Percentiles rank a stretch among this genome's conserved stretches.
Conservation (phyloP, 2,113 vertebrate species). For the Ochotona princeps region DNA sequence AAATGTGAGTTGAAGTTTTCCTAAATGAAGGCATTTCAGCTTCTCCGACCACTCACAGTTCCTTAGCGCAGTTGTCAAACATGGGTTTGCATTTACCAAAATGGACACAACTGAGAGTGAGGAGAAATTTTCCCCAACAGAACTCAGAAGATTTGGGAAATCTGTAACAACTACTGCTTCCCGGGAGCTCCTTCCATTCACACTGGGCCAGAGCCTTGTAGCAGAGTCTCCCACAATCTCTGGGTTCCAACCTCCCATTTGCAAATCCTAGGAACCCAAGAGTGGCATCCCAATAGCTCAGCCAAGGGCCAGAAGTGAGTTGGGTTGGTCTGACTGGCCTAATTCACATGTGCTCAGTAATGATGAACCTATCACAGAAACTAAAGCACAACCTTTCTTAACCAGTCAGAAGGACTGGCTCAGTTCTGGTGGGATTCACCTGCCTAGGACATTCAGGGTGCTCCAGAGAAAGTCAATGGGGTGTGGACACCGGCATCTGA, state of each 20-base stretch:
- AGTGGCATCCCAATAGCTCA: background rate
- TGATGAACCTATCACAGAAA: background rate
- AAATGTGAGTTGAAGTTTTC: conserved; percentile 69
- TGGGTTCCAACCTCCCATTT: background rate
- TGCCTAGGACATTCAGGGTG: background rate
- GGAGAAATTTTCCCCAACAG: background rate
- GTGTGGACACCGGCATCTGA: background rate
- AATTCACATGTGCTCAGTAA: background rate
- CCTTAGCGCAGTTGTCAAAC: background rate
- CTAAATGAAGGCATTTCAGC: conserved; percentile 48
- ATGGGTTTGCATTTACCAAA: background rate
- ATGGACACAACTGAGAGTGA: background rate
- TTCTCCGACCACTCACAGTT: background rate
- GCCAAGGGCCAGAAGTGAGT: background rate
- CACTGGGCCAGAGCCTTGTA: background rate
- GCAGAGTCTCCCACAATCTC: background rate
- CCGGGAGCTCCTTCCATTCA: background rate
- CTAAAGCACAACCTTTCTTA: background rate
- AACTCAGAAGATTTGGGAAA: background rate
- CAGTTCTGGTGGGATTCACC: background rate
- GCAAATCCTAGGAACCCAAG: background rate
- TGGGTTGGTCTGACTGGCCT: background rate
- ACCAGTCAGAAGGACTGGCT: fast-evolving
- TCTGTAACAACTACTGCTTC: background rate
- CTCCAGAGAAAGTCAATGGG: background rate